phyloP scores from a whole-genome alignment of 2,797 vertebrate genomes.

The Poecilia wingei region DNA sequence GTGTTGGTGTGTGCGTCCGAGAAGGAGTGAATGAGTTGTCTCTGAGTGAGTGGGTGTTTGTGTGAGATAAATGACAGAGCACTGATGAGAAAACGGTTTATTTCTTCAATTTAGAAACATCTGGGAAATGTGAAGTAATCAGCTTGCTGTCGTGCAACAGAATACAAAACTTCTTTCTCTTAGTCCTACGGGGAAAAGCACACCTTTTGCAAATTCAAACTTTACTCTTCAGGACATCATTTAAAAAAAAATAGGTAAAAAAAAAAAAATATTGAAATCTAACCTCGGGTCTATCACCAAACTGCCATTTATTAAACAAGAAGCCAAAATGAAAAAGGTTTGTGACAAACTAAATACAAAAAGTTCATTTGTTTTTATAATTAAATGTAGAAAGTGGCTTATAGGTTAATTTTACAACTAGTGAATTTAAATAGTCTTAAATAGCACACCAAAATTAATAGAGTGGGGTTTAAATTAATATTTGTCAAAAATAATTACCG shows the following conservation, averaged over 20 bases:
- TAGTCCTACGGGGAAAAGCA: background rate
- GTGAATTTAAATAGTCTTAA: background rate
- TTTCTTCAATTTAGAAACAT: constrained; percentile 10
- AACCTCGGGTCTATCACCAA: background rate
- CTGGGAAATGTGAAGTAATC: constrained; percentile 24
- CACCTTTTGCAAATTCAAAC: background rate
- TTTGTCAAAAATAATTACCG: constrained; percentile 30
- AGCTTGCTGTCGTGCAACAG: background rate
- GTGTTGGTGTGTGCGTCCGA: constrained; percentile 67
- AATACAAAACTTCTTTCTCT: background rate
- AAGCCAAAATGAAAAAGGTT: background rate
- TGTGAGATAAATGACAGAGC: constrained; percentile 27
- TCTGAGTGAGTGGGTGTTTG: constrained; percentile 17
- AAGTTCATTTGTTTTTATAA: background rate
- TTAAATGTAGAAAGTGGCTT: background rate
- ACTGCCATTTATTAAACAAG: background rate
- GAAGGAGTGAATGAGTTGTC: constrained; percentile 57
- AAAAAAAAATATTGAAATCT: background rate
- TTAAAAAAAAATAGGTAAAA: background rate
- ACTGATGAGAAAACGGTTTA: constrained; percentile 13
- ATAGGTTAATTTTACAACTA: background rate
- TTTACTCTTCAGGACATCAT: background rate
- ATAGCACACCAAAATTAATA: constrained; percentile 26
- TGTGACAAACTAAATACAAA: background rate
- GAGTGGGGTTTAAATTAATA: constrained; percentile 43